Base-by-base conservation (phyloP, 2,797 vertebrate genomes). In the Peromyscus aztecus region DNA sequence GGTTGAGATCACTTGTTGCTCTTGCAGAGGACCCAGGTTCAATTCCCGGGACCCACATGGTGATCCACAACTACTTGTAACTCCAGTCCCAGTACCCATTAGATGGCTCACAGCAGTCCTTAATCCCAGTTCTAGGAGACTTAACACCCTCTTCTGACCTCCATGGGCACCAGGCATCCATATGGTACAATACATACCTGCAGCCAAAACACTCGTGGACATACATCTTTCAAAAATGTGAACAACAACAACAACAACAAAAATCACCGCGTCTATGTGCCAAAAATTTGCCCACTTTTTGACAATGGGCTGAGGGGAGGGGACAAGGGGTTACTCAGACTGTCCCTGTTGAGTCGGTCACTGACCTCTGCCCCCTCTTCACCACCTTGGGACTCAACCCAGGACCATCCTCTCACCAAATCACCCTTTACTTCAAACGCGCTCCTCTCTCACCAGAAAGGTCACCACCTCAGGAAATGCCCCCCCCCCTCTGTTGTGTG, bases 271-370 rank as follows among this genome's bases (percentile, higher is more conserved):
- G 27, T 90, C 52, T 80, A 12, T 14, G 29, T 55, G 27, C 87
- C 69, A 49, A 46, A 43, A 87, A 49, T 10, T 23, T 67, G 34
- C 76, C 37, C 43, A 27, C 21, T 6, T 23, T 52, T 91, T 80
- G 94, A 12, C 10, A 23, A 23, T 0, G 52, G 21, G 63, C 65
- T 21, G 21, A 19, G 27, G 27, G 34, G 9, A 37, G 55, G 29
- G 61, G 57, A 27, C 71, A 19, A 55, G 13, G 2, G 40, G 4
- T 37, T 21, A 10, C 4, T 12, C 11, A 8, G 43, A 21, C 12
- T 0, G 0, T 40, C 17, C 0, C 1, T 6, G 73, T 3, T 24
- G 5, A 4, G 55, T 73, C 49, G 4, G 55, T 73, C 49, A 34
- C 6, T 4, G 13, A 19, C 40, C 65, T 85, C 34, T 1, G 23